phyloP scores from a whole-genome alignment of 1,140 invertebrate species.

The Trichonephila clavipes region DNA sequence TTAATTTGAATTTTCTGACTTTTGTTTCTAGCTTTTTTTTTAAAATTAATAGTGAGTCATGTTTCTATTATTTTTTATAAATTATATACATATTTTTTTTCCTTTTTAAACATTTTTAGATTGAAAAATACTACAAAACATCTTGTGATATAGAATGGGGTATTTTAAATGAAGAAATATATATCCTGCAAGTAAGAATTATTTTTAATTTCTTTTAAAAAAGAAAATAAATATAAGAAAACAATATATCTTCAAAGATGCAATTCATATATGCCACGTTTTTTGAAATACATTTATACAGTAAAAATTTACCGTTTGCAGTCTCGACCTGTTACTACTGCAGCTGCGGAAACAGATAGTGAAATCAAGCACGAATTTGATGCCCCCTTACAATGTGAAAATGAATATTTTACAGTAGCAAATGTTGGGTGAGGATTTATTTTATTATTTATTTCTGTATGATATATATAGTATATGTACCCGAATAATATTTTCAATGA shows the following conservation, averaged over 20 bases:
- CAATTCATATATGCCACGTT: not conserved
- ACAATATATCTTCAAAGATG: no score
- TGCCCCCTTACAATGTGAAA: conserved; percentile 54
- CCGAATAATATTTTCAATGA: not conserved
- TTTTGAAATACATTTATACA: not conserved
- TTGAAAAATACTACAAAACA: conserved; percentile 53
- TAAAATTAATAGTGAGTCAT: no score
- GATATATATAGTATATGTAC: not conserved
- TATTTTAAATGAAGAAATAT: conserved; percentile 45
- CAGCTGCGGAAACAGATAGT: conserved; percentile 46
- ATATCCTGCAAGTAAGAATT: conserved; percentile 42
- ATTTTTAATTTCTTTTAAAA: not conserved
- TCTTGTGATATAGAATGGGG: conserved; percentile 78
- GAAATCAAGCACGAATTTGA: conserved; percentile 77
- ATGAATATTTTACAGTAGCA: conserved; percentile 70
- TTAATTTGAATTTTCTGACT: no score
- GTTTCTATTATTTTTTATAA: no score
- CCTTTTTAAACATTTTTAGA: not conserved
- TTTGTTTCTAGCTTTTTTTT: no score
- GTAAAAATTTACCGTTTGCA: not conserved
- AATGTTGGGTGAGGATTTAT: conserved; percentile 72
- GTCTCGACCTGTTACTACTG: conserved; percentile 77
- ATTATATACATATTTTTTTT: not conserved
- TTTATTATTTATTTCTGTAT: not conserved
- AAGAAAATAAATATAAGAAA: not conserved